phyloP scores from a whole-genome alignment of 1,140 invertebrate genomes.

The Conus betulinus region DNA sequence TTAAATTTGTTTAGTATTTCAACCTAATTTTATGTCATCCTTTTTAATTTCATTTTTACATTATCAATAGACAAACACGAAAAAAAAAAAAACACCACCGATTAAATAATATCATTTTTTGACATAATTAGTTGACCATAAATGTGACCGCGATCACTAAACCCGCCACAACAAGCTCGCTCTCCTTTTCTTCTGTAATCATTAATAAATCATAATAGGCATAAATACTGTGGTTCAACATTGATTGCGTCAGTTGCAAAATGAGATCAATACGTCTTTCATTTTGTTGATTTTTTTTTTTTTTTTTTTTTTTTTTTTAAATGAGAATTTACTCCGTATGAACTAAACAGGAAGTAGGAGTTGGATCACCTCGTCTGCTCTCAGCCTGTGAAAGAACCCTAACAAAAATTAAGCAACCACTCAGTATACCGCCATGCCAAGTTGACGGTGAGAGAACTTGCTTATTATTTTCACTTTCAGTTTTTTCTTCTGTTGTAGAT shows the following conservation, averaged over 20 bases:
- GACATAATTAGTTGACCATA: background rate
- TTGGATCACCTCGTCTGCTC: constrained; percentile 21
- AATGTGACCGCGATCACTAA: too few relatives aligned
- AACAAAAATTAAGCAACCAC: background rate
- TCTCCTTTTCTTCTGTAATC: background rate
- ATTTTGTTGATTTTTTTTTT: background rate
- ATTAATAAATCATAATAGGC: background rate
- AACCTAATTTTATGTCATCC: too few relatives aligned
- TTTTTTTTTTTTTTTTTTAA: background rate
- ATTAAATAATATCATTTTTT: background rate
- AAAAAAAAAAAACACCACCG: background rate
- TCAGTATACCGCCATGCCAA: background rate
- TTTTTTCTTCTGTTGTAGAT: background rate
- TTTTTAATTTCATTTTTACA: too few relatives aligned
- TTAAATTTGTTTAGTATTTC: too few relatives aligned
- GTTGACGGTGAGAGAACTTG: background rate
- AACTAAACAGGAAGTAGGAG: constrained; percentile 34
- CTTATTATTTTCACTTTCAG: background rate
- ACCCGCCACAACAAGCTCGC: too few relatives aligned
- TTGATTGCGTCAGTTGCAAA: too few relatives aligned
- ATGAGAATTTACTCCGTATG: constrained; percentile 8
- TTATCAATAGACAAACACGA: too few relatives aligned
- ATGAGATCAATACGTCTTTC: background rate
- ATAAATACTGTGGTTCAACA: background rate
- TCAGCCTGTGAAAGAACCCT: background rate